Percentiles rank a stretch among this genome's conserved stretches.
Conservation (phyloP, 2,888 invertebrate genomes). For the Philhelius pedissequus region DNA sequence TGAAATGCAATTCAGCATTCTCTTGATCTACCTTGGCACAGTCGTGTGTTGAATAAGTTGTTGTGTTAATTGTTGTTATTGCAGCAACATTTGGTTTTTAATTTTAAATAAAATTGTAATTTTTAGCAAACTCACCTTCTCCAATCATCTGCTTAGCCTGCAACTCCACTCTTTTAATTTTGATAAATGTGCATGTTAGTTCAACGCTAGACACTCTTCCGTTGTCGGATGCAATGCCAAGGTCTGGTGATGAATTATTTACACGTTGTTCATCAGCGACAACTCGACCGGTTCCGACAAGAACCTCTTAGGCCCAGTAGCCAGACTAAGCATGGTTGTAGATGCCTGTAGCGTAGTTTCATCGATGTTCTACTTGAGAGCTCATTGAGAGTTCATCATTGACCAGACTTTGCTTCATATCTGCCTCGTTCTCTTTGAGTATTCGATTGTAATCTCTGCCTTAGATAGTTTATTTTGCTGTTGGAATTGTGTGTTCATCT, state of each 20-base stretch:
- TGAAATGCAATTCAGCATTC: slow-evolving; percentile 85
- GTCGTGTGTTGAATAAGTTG: slow-evolving; percentile 71
- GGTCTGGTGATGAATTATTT: slow-evolving; percentile 87
- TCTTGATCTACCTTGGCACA: slow-evolving; percentile 82
- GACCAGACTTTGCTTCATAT: slow-evolving; percentile 76
- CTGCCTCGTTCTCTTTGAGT: slow-evolving; percentile 78
- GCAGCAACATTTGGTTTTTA: slow-evolving; percentile 16
- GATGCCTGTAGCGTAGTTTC: slow-evolving; percentile 86
- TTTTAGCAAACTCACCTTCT: slow-evolving; percentile 11
- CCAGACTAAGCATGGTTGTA: slow-evolving; percentile 82
- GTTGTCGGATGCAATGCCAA: slow-evolving; percentile 93
- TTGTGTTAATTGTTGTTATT: slow-evolving; percentile 7
- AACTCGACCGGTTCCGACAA: slow-evolving; percentile 63
- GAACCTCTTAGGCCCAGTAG: slow-evolving; percentile 79
- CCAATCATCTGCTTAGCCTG: slow-evolving; percentile 69
- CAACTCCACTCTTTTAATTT: slow-evolving; percentile 79
- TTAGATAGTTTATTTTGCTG: slow-evolving; percentile 78
- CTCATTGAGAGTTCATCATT: slow-evolving; percentile 80
- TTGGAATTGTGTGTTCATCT: slow-evolving; percentile 80
- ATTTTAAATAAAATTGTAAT: neutral
- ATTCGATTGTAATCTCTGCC: slow-evolving; percentile 77
- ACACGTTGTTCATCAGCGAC: slow-evolving; percentile 71
- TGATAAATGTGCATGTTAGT: slow-evolving; percentile 74
- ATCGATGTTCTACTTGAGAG: slow-evolving; percentile 84
- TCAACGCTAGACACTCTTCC: slow-evolving; percentile 82